phyloP scores from a whole-genome alignment of 2,113 vertebrate species.

The Etheostoma spectabile region DNA sequence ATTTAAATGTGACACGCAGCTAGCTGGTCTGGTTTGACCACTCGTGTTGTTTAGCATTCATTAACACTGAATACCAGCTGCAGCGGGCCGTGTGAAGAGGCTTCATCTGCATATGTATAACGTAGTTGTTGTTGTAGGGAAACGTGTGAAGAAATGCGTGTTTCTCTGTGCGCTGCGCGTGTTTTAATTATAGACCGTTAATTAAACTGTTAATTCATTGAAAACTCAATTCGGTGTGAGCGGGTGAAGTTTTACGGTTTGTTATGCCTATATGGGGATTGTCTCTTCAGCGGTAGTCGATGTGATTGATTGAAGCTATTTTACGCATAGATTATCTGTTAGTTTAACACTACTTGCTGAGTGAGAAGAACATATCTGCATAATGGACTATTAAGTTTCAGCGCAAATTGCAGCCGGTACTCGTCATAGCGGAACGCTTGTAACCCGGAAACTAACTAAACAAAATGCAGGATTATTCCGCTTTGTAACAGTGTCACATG shows the following conservation, averaged over 20 bases:
- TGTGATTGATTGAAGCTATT: slow-evolving; percentile 10
- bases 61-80: background rate
- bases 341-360: background rate
- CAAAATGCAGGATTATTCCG: slow-evolving; percentile 64
- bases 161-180: background rate
- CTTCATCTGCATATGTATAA: slow-evolving; percentile 26
- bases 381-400: background rate
- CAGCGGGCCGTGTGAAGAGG: background rate
- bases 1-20: slow-evolving; percentile 6
- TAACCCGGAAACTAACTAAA: slow-evolving; percentile 60
- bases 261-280: background rate
- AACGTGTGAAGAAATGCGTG: background rate
- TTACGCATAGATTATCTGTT: background rate
- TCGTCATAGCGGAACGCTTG: background rate
- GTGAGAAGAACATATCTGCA: background rate
- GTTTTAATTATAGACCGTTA: too few species aligned
- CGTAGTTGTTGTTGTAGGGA: slow-evolving; percentile 13
- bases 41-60: slow-evolving; percentile 10
- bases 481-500: slow-evolving; percentile 56
- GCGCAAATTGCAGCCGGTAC: background rate
- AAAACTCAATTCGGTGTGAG: background rate
- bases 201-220: background rate
- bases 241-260: background rate
- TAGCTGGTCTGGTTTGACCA: slow-evolving; percentile 2
- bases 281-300: background rate